Conservation (phyloP, 37 sponge, comb jelly and placozoan genomes). For the Crambe crambe region DNA sequence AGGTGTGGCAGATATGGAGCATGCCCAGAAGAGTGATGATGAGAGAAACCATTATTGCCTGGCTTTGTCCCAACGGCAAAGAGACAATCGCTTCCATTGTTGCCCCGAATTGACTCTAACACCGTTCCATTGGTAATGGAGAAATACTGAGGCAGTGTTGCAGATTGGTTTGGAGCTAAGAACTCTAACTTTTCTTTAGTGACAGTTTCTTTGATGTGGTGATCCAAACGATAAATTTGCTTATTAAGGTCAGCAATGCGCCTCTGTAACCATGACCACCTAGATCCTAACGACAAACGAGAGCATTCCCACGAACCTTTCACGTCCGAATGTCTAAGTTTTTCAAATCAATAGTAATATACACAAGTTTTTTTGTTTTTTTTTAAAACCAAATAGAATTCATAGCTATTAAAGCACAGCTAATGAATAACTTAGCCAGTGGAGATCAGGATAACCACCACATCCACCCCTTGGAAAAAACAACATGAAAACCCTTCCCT, state of each 20-base stretch:
- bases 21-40: constrained; percentile 4
- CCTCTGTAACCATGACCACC: constrained; percentile 56
- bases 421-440: background rate
- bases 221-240: constrained; percentile 37
- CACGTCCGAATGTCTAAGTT: background rate
- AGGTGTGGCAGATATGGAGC: constrained; percentile 25
- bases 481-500: too few species aligned
- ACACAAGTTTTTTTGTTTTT: too few species aligned
- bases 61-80: background rate
- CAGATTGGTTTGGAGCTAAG: background rate
- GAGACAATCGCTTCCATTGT: background rate
- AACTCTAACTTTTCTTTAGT: constrained; percentile 17
- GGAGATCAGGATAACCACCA: background rate
- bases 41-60: constrained; percentile 9
- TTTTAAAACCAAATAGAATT: too few species aligned
- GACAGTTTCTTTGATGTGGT: constrained; percentile 6
- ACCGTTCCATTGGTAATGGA: background rate
- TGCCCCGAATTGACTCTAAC: background rate
- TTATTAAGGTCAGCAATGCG: constrained; percentile 33
- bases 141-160: background rate
- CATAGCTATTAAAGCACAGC: background rate
- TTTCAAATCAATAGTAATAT: background rate
- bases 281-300: constrained; percentile 19
- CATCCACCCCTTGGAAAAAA: too few species aligned
- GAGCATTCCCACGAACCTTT: background rate